A percentile compares a stretch with the other conserved stretches of the same genome.
phyloP scores from a whole-genome alignment of 2,888 invertebrate species.

The Eupeodes luniger region DNA sequence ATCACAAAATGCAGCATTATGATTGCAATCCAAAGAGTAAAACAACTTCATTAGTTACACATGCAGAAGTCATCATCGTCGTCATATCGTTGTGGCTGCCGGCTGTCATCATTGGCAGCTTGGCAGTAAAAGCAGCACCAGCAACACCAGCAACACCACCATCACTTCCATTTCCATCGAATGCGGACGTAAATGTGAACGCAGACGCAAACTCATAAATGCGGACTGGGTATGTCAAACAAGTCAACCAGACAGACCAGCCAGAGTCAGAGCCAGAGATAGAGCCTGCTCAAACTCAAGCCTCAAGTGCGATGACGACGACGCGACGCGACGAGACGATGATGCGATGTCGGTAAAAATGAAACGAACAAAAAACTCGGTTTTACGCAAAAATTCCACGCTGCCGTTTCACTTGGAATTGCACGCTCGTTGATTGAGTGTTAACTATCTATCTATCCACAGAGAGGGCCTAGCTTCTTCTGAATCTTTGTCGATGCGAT shows the following conservation, averaged over 20 bases:
- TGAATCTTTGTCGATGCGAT: slow-evolving; percentile 2
- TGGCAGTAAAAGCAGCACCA: slow-evolving; percentile 9
- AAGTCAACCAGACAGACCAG: no score
- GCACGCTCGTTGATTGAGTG: slow-evolving; percentile 73
- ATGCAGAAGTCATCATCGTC: slow-evolving; percentile 61
- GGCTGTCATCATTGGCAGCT: slow-evolving; percentile 36
- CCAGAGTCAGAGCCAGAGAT: no score
- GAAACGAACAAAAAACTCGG: slow-evolving; percentile 23
- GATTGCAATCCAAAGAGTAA: slow-evolving; percentile 63
- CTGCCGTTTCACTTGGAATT: slow-evolving; percentile 63
- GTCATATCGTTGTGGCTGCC: slow-evolving; percentile 32
- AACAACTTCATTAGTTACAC: slow-evolving; percentile 73
- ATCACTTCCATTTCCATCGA: slow-evolving; percentile 25
- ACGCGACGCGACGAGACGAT: no score
- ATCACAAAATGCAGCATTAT: slow-evolving; percentile 66
- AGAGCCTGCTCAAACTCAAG: slow-evolving; percentile 1
- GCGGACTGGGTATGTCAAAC: slow-evolving; percentile 13
- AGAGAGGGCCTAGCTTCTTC: slow-evolving; percentile 20
- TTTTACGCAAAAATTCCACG: slow-evolving; percentile 51
- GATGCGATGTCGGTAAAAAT: slow-evolving; percentile 36
- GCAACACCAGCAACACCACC: slow-evolving; percentile 15
- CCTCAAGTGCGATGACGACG: not conserved
- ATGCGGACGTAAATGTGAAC: not conserved
- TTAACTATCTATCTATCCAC: slow-evolving; percentile 68
- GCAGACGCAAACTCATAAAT: not conserved